These are phyloP conservation scores for Apteryx owenii DNA, from an alignment of 2,113 vertebrate genomes.

Conservation along the genomic window DNA sequence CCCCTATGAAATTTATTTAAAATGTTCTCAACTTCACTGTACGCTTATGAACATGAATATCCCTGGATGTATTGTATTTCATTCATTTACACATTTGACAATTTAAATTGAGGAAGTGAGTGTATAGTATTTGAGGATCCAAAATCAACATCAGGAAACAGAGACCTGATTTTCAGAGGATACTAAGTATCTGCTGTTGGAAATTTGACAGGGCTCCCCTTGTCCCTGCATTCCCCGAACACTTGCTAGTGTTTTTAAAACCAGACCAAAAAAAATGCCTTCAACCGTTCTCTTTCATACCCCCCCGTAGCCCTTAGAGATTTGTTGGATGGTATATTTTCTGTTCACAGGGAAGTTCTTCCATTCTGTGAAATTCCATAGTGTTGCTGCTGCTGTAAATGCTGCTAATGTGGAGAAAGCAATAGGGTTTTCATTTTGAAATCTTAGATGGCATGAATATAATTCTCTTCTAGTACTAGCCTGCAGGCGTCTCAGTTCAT, in stretches of 20 bases:
- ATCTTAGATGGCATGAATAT: neutral
- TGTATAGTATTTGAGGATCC: neutral
- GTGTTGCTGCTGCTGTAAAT: neutral
- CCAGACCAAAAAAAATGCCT: neutral
- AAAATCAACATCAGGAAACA: neutral
- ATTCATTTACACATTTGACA: neutral
- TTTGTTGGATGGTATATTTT: neutral
- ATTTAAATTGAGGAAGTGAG: neutral
- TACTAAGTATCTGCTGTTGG: neutral
- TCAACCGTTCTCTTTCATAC: neutral
- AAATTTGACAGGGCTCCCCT: neutral
- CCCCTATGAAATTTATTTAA: neutral
- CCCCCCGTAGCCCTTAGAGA: neutral
- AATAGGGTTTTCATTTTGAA: neutral
- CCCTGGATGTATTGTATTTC: neutral
- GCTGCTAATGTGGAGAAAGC: neutral
- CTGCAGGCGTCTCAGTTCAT: neutral
- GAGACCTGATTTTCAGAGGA: neutral
- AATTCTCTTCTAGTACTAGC: neutral
- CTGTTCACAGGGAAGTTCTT: neutral
- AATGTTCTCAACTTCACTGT: neutral
- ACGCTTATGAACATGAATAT: no score
- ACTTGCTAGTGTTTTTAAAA: neutral
- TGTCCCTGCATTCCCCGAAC: rapidly evolving
- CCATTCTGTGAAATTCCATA: neutral